A percentile compares a stretch with the other conserved stretches of the same genome.
phyloP scores from a whole-genome alignment of 2,888 invertebrate genomes.

The Chrysodeixis includens region DNA sequence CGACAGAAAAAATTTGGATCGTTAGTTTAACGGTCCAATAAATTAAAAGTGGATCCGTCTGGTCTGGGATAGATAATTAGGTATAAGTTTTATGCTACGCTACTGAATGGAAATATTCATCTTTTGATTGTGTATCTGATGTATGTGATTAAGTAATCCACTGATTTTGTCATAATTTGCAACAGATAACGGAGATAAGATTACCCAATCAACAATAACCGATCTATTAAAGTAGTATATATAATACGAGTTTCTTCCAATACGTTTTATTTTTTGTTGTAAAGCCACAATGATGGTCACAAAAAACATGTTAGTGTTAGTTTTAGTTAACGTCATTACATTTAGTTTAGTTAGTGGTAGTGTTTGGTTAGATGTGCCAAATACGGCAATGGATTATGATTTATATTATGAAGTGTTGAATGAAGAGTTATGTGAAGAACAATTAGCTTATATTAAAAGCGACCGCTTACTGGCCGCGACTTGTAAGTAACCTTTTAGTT shows the following conservation, averaged over 20 bases:
- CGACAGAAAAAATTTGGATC: no score
- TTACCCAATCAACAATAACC: neutral
- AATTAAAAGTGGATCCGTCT: no score
- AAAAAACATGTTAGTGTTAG: slow-evolving; percentile 23
- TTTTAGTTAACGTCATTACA: slow-evolving; percentile 29
- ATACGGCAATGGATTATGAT: slow-evolving; percentile 65
- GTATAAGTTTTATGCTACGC: no score
- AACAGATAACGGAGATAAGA: no score
- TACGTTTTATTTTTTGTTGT: neutral
- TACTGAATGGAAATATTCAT: no score
- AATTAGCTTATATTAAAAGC: slow-evolving; percentile 63
- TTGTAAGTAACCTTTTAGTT: slow-evolving; percentile 69
- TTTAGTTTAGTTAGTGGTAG: slow-evolving; percentile 36
- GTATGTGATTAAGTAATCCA: no score
- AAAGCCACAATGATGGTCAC: slow-evolving; percentile 22
- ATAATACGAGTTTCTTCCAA: neutral
- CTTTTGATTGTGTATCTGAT: no score
- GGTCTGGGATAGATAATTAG: no score
- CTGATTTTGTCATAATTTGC: no score
- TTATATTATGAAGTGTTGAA: slow-evolving; percentile 72
- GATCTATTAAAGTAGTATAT: neutral
- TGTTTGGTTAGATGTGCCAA: slow-evolving; percentile 35
- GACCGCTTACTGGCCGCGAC: slow-evolving; percentile 50
- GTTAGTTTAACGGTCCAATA: no score
- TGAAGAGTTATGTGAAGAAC: slow-evolving; percentile 67